These are phyloP conservation scores for Sthenelais limicola DNA, from an alignment of 2,888 invertebrate genomes.

Conservation along the genomic window DNA sequence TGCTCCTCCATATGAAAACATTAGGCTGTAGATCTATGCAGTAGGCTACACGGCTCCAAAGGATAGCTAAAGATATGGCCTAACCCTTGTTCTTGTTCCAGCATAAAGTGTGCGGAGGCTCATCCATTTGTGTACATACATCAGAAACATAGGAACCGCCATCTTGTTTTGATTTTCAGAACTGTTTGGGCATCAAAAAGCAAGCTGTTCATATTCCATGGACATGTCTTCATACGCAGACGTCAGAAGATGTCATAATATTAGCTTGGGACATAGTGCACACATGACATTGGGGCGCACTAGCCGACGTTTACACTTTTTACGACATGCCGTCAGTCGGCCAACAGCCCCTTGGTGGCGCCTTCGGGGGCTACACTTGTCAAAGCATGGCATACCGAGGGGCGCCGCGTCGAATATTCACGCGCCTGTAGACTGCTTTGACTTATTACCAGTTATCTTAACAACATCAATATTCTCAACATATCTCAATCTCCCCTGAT, in stretches of 20 bases:
- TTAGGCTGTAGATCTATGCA: no score
- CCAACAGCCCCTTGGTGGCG: conserved; percentile 25
- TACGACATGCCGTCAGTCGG: conserved; percentile 28
- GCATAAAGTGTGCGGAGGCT: no score
- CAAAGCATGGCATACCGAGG: conserved; percentile 26
- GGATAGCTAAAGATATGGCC: no score
- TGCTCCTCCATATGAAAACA: no score
- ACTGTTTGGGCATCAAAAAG: no score
- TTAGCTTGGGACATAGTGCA: conserved; percentile 28
- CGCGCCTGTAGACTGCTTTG: background rate
- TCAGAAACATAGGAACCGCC: no score
- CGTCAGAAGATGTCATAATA: conserved; percentile 34
- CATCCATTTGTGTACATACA: no score
- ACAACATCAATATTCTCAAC: no score
- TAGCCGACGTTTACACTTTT: conserved; percentile 9
- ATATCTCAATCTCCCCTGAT: no score
- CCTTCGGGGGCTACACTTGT: conserved; percentile 35
- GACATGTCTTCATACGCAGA: conserved; percentile 22
- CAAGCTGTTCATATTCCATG: conserved; percentile 3
- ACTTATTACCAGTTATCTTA: background rate
- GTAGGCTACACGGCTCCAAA: no score
- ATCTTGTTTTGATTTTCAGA: no score
- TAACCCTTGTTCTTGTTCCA: no score
- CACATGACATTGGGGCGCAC: conserved; percentile 23
- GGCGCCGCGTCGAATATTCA: conserved; percentile 11